Evolutionary conservation across 2,113 vertebrate species (phyloP), one percentile per base, ranked within the genome.

Genomic region (Eretmochelys imbricata): DNA sequence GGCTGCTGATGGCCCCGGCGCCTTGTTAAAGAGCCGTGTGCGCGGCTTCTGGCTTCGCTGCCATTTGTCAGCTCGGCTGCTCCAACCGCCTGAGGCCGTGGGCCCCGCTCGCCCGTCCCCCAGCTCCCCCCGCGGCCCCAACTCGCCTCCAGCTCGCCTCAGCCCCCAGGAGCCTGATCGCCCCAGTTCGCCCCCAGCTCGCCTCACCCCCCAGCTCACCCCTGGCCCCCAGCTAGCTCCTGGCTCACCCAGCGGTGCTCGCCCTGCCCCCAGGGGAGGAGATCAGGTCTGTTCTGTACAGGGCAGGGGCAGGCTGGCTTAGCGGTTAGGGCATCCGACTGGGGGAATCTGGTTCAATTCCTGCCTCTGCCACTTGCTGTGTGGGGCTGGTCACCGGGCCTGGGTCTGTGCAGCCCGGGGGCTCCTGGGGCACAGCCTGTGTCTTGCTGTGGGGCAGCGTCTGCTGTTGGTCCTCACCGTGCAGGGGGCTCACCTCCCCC

Each of bases 1-100:
- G 96, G 98, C 97, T 97, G 98, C 98, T 98, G 98, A 98, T 97
- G 98, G 97, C 97, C 97, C 98, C 98, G 98, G 98, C 31, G 35
- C 29, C 29, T 46, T 49, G 51, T 85, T 31, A 31, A 35, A 59
- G 53, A 12, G 35, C 24, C 80, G 4, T 53, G 6, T 5, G n/a
- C 0, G 4, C n/a, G 17, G 42, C n/a, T 46, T 51, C 54, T 0
- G 11, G 20, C 49, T 88, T 42, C 0, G 0, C n/a, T 20, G 50
- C 9, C 42, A 0, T 29, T 89, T 53, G 25, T 38, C 89, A 49
- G 22, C 3, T 0, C 0, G 2, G 5, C 83, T 14, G 62, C 0
- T 2, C 50, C 12, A 38, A 4, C 50, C 51, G 17, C 51, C 51
- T 25, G 80, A 19, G 42, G 53, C 0, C 3, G 12, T 5, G 3